A percentile compares a stretch with the other conserved stretches of the same genome.
Conservation (phyloP, 1,140 invertebrate genomes). For the Drosophila pachea region DNA sequence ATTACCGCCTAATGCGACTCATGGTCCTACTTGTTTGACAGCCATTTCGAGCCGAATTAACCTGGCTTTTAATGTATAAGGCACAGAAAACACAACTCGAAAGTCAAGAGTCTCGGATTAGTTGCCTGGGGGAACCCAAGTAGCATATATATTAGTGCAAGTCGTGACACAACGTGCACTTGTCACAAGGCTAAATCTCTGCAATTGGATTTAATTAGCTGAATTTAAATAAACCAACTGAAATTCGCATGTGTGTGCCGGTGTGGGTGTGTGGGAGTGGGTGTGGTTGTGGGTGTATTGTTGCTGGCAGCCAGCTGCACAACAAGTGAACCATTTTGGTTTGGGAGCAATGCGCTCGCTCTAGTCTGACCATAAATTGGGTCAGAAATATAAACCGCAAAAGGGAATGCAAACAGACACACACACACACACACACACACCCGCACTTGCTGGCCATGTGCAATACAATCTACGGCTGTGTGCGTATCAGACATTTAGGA, state of each 20-base stretch:
- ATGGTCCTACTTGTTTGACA: neutral
- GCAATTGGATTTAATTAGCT: constrained; percentile 67
- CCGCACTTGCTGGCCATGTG: constrained; percentile 19
- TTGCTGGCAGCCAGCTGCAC: constrained; percentile 30
- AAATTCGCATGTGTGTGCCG: constrained; percentile 3
- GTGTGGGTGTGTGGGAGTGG: constrained; percentile 11
- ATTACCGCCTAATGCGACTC: constrained; percentile 30
- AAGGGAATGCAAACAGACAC: constrained; percentile 39
- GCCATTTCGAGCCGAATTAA: too few species aligned
- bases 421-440: constrained; percentile 21
- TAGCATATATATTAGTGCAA: neutral
- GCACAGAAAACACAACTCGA: too few species aligned
- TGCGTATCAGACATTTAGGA: constrained; percentile 6
- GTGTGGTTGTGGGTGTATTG: constrained; percentile 30
- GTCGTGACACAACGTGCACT: constrained; percentile 14
- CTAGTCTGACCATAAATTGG: constrained; percentile 42
- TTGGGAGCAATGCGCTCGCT: constrained; percentile 26
- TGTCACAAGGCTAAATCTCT: constrained; percentile 27
- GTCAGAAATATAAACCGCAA: constrained; percentile 59
- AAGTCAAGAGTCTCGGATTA: too few species aligned
- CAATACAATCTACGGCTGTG: constrained; percentile 11
- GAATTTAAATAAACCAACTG: constrained; percentile 34
- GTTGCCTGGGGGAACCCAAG: too few species aligned
- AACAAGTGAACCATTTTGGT: constrained; percentile 49
- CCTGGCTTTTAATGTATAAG: too few species aligned